Conservation (phyloP, 1,140 invertebrate species). For the Drosophila carrolli region DNA sequence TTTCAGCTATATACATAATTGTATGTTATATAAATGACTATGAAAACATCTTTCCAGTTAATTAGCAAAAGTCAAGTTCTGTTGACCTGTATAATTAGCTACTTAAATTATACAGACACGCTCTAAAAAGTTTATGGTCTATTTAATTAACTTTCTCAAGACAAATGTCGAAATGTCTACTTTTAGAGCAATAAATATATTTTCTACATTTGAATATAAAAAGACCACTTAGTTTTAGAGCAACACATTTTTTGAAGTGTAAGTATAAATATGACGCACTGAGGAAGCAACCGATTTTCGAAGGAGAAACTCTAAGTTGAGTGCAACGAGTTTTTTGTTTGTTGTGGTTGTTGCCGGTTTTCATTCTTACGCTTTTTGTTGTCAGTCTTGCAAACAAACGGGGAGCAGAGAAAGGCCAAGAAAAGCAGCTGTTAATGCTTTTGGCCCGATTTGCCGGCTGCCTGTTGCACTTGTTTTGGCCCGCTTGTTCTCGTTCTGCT, state of each 20-base stretch:
- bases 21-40: neutral
- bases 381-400: constrained; percentile 23
- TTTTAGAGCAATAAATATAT: no score
- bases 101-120: neutral
- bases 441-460: constrained; percentile 57
- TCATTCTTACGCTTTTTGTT: constrained; percentile 26
- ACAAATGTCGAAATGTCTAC: no score
- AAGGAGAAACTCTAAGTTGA: constrained; percentile 28
- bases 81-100: neutral
- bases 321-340: constrained; percentile 55
- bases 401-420: constrained; percentile 6
- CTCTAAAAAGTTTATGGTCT: neutral
- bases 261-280: constrained; percentile 17
- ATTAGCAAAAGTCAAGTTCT: constrained; percentile 6
- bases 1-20: neutral
- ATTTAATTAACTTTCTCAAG: neutral
- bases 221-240: no score
- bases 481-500: constrained; percentile 42
- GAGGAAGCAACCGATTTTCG: constrained; percentile 4
- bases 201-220: no score
- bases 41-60: neutral
- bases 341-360: constrained; percentile 12
- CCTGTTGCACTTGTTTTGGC: constrained; percentile 68
- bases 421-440: constrained; percentile 25
- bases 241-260: constrained; percentile 8